phyloP scores from a whole-genome alignment of 2,113 vertebrate species.

The Nestor notabilis region DNA sequence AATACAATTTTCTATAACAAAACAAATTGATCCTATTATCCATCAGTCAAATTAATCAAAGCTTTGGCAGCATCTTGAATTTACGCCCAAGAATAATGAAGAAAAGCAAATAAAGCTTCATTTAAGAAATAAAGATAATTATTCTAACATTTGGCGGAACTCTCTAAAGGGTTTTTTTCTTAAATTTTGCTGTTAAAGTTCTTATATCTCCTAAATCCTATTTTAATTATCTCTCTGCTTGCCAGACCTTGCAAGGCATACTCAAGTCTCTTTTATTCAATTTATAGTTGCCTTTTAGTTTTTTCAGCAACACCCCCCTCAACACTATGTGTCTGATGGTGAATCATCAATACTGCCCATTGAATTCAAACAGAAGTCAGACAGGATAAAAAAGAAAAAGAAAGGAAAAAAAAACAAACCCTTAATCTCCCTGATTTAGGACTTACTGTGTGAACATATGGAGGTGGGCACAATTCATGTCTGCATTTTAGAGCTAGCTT shows the following conservation, averaged over 20 bases:
- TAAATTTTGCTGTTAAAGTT: background rate
- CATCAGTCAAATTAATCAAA: background rate
- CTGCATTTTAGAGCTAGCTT: background rate
- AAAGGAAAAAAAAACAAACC: rapidly evolving
- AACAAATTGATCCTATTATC: background rate
- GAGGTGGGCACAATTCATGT: background rate
- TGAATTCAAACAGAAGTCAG: background rate
- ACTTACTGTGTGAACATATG: background rate
- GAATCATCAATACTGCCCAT: background rate
- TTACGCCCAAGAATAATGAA: background rate
- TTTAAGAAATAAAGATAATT: background rate
- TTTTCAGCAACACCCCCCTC: background rate
- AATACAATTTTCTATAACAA: background rate
- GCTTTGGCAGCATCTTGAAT: background rate
- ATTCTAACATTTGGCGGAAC: background rate
- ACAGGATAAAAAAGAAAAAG: background rate
- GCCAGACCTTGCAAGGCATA: background rate
- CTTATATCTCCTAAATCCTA: background rate
- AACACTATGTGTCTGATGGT: background rate
- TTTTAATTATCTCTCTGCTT: background rate
- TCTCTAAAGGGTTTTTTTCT: background rate
- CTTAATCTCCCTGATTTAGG: background rate
- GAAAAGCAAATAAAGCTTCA: background rate
- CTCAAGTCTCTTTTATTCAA: background rate
- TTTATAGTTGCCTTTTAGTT: background rate